A percentile compares a stretch with the other conserved stretches of the same genome.
Evolutionary conservation across 2,113 vertebrate species (phyloP).

Genomic region (Dasypus novemcinctus): DNA sequence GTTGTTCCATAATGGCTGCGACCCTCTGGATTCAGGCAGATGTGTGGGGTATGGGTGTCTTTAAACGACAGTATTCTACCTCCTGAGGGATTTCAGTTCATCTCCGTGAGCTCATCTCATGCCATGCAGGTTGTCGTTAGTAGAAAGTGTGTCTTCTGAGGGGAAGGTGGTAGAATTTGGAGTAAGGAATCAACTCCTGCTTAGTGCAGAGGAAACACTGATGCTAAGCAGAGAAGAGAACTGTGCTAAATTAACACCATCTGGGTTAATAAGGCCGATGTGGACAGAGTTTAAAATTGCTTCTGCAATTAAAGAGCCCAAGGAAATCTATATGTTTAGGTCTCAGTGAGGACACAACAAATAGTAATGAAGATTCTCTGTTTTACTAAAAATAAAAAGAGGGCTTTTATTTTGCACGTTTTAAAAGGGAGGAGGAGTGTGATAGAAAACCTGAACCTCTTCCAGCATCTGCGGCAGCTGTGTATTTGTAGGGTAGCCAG

Average conservation of each 20-base stretch:
- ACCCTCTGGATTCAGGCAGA: slow-evolving; percentile 52
- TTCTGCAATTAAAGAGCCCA: slow-evolving; percentile 50
- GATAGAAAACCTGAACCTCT: background rate
- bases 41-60: slow-evolving; percentile 27
- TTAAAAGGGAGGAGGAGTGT: background rate
- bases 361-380: slow-evolving; percentile 32
- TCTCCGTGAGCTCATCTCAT: slow-evolving; percentile 39
- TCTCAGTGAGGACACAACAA: slow-evolving; percentile 31
- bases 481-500: background rate
- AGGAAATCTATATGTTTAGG: slow-evolving; percentile 66
- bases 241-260: slow-evolving; percentile 60
- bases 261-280: slow-evolving; percentile 67
- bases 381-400: slow-evolving; percentile 11
- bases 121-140: background rate
- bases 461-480: background rate
- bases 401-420: background rate
- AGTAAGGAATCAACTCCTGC: slow-evolving; percentile 34
- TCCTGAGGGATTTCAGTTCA: slow-evolving; percentile 42
- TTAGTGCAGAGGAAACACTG: slow-evolving; percentile 50
- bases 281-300: slow-evolving; percentile 67
- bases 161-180: background rate
- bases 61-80: background rate
- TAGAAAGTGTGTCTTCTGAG: background rate
- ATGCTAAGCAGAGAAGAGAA: slow-evolving; percentile 43
- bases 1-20: slow-evolving; percentile 27